Evolutionary conservation across 1,140 invertebrate species (phyloP).

Genomic region (Panulirus ornatus): DNA sequence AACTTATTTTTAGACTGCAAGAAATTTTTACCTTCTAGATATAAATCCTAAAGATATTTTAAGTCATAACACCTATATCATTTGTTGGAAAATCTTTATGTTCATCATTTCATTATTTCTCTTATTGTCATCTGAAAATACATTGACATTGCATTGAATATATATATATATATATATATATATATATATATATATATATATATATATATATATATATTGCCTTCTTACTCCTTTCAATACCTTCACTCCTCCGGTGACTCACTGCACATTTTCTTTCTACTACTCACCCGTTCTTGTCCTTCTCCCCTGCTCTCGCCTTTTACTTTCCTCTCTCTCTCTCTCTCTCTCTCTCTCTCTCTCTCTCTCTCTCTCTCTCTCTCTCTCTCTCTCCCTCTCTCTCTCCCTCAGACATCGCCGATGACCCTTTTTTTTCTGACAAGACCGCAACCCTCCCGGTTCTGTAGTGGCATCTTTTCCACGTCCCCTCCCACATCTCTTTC

Average conservation of each 20-base stretch:
- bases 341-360: neutral
- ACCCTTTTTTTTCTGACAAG: neutral
- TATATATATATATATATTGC: too few relatives aligned
- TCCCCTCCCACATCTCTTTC: neutral
- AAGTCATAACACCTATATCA: too few relatives aligned
- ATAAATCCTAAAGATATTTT: too few relatives aligned
- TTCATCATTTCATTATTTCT: neutral
- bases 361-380: neutral
- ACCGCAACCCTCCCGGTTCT: too few relatives aligned
- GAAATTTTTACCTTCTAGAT: too few relatives aligned
- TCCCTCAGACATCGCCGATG: neutral
- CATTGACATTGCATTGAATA: too few relatives aligned
- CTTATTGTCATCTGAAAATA: neutral
- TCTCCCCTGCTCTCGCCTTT: neutral
- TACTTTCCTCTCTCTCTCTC: neutral
- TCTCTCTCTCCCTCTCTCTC: neutral
- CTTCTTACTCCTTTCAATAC: too few relatives aligned
- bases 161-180: slow-evolving; percentile 20
- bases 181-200: neutral
- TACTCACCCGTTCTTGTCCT: neutral
- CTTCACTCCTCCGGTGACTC: neutral
- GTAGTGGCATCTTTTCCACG: too few relatives aligned
- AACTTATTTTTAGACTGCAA: too few relatives aligned
- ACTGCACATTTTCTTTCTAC: neutral
- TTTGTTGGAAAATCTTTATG: too few relatives aligned